Evolutionary conservation across 2,888 invertebrate genomes (phyloP), one percentile per base, ranked within the genome.

Genomic region (Autographa gamma): DNA sequence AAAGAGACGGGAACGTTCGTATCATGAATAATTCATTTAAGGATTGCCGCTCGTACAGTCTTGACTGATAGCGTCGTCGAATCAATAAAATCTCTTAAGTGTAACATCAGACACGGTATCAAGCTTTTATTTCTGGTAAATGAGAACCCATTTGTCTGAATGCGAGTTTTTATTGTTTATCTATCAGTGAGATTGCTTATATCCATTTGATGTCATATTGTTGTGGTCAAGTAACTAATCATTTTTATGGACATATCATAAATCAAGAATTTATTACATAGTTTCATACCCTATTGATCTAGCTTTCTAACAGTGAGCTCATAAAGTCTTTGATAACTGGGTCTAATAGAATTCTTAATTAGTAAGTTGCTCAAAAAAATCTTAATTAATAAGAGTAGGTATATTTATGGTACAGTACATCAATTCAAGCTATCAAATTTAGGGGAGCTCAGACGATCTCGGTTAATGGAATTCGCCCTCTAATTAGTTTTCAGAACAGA

Each of bases 1-100:
- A 77, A 80, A 80, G 83, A 86, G 87, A 76, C 71, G 85, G 80
- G 81, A 80, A 80, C 79, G 71, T 74, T 67, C 84, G 81, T 83
- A 83, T 86, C 83, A 89, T 91, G 85, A 88, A 91, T 90, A 86
- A 90, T 90, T 89, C 85, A 90, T 88, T 81, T 78, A 84, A 79
- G 88, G 88, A 87, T 88, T 87, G 83, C 85, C 86, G 84, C 82
- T 84, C 80, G 79, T 88, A 85, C 82, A 81, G 81, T 80, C 87
- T 87, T 90, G 90, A 90, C 89, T 85, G 88, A 89, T 87, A 82
- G 84, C 83, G 85, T 80, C 84, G 79, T 82, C 81, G 86, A 90
- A 89, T 90, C 90, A 89, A 90, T 90, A 90, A 84, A 85, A 86
- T 80, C 81, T 82, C 81, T 76, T 85, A 86, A 88, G 82, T 88